Evolutionary conservation across 2,113 vertebrate species (phyloP).

Genomic region (Stegostoma tigrinum): DNA sequence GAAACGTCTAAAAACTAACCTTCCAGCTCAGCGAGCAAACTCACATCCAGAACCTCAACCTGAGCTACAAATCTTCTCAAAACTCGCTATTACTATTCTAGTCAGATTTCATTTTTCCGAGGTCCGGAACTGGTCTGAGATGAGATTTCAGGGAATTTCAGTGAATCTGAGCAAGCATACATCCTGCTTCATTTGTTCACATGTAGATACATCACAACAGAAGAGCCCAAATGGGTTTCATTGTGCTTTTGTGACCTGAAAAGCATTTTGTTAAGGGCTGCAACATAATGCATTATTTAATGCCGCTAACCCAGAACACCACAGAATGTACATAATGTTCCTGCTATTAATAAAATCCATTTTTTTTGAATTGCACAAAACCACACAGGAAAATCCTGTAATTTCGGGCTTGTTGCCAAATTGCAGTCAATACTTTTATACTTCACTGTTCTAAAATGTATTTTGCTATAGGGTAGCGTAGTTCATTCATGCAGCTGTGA

Average conservation of each 20-base stretch:
- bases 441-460: background rate
- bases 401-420: constrained; percentile 23
- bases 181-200: background rate
- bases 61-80: too few species aligned
- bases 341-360: constrained; percentile 30
- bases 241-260: constrained; percentile 12
- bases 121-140: background rate
- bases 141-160: background rate
- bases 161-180: background rate
- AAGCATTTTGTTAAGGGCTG: background rate
- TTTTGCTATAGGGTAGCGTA: background rate
- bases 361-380: constrained; percentile 27
- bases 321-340: constrained; percentile 29
- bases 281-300: constrained; percentile 27
- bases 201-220: background rate
- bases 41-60: too few species aligned
- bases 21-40: too few species aligned
- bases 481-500: background rate
- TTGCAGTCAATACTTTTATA: background rate
- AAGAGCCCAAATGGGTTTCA: background rate
- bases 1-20: too few species aligned
- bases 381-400: constrained; percentile 24
- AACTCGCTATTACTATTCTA: background rate
- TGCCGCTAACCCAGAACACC: constrained; percentile 5
- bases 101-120: background rate